A percentile compares a stretch with the other conserved stretches of the same genome.
Conservation (phyloP, 2,113 vertebrate genomes). For the Sylvilagus bachmani region DNA sequence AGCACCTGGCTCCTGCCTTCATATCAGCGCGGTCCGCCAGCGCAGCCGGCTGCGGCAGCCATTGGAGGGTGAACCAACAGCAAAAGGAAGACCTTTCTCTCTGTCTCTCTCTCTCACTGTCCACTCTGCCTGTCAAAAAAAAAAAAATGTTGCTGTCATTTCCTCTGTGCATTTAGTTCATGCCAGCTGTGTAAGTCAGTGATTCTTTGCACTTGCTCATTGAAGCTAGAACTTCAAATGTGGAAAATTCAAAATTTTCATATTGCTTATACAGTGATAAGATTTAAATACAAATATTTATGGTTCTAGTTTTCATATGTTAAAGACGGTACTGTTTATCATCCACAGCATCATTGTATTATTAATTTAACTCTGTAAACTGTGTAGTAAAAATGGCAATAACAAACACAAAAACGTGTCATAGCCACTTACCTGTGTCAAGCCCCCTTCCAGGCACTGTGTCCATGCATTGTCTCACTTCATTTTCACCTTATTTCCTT, state of each 20-base stretch:
- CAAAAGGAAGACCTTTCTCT: too few relatives aligned
- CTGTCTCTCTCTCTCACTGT: too few relatives aligned
- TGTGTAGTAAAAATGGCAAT: neutral
- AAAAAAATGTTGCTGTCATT: too few relatives aligned
- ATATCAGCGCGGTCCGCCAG: too few relatives aligned
- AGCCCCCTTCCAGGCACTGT: neutral
- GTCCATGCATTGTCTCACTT: neutral
- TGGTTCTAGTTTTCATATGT: neutral
- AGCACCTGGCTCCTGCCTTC: too few relatives aligned
- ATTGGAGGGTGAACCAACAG: too few relatives aligned
- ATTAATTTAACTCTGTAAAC: neutral
- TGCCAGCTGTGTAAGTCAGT: too few relatives aligned
- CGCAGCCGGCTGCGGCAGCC: too few relatives aligned
- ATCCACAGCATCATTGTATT: neutral
- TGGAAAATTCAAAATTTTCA: neutral
- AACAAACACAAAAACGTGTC: neutral
- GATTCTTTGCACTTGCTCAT: too few relatives aligned
- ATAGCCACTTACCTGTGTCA: accelerated
- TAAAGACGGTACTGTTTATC: neutral
- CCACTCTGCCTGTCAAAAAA: too few relatives aligned
- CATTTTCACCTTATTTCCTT: neutral
- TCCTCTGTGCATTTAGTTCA: too few relatives aligned
- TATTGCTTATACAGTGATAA: neutral
- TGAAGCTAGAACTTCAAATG: too few relatives aligned
- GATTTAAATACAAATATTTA: slow-evolving; percentile 18